Conservation (phyloP, 2,888 invertebrate species). For the Leucophenga montana region DNA sequence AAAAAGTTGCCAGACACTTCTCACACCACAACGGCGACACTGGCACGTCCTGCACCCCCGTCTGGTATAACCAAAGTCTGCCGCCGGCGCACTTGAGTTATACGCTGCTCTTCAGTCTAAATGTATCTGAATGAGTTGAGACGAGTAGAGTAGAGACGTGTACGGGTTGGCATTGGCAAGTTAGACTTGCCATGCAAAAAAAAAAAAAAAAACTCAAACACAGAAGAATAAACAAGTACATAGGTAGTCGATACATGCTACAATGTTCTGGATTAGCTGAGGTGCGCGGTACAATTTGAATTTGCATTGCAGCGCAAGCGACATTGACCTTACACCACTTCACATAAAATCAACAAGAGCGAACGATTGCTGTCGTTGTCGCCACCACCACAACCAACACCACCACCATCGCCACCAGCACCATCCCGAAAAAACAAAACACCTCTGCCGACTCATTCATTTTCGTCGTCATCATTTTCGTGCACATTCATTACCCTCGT, state of each 20-base stretch:
- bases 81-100: slow-evolving; percentile 55
- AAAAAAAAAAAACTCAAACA: slow-evolving; percentile 18
- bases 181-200: slow-evolving; percentile 30
- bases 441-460: slow-evolving; percentile 41
- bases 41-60: background rate
- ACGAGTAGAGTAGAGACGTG: background rate
- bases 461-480: slow-evolving; percentile 30
- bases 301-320: slow-evolving; percentile 52
- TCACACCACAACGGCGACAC: slow-evolving; percentile 30
- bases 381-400: background rate
- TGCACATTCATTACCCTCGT: background rate
- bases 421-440: background rate
- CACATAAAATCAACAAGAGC: slow-evolving; percentile 15
- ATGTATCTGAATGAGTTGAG: slow-evolving; percentile 46
- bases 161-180: slow-evolving; percentile 43
- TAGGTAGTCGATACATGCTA: slow-evolving; percentile 53
- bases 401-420: background rate
- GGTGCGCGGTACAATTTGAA: slow-evolving; percentile 2
- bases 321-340: slow-evolving; percentile 69
- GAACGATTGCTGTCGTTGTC: background rate
- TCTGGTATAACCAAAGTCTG: background rate
- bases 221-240: slow-evolving; percentile 11
- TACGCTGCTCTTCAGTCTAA: slow-evolving; percentile 30
- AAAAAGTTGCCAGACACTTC: slow-evolving; percentile 39
- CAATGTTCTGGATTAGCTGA: slow-evolving; percentile 24